Evolutionary conservation across 1,140 invertebrate genomes (phyloP).

Genomic region (Frieseomelitta varia): DNA sequence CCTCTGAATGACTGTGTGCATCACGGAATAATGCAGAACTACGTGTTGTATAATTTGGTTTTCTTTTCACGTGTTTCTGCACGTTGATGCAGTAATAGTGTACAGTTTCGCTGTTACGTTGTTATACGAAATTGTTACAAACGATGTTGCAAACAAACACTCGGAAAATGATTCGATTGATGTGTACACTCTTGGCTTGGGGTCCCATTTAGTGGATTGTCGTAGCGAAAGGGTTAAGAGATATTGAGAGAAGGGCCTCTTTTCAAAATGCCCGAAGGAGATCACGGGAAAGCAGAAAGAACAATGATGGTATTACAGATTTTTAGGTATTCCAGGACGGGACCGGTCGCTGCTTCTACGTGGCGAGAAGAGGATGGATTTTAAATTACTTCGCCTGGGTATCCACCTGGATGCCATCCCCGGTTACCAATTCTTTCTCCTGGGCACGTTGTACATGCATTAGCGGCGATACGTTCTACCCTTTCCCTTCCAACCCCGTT

Average conservation of each 20-base stretch:
- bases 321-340: not conserved
- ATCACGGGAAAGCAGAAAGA: not conserved
- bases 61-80: too few species aligned
- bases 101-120: too few species aligned
- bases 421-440: slow-evolving; percentile 40
- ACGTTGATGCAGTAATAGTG: too few species aligned
- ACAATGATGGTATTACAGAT: too few species aligned
- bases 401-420: slow-evolving; percentile 5
- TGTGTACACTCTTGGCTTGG: too few species aligned
- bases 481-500: not conserved
- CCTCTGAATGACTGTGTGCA: accelerated
- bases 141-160: too few species aligned
- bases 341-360: not conserved
- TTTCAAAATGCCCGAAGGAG: not conserved
- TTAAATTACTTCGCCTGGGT: slow-evolving; percentile 33
- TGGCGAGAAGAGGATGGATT: not conserved
- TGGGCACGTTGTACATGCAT: slow-evolving; percentile 50
- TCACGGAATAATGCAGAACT: not conserved
- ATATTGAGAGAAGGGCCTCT: not conserved
- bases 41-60: not conserved
- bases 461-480: slow-evolving; percentile 39
- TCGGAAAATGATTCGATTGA: too few species aligned
- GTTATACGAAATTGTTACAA: too few species aligned
- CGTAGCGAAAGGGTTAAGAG: too few species aligned
- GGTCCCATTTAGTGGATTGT: too few species aligned